Evolutionary conservation across 2,888 invertebrate genomes (phyloP).

Genomic region (Chalcosyrphus nemorum): DNA sequence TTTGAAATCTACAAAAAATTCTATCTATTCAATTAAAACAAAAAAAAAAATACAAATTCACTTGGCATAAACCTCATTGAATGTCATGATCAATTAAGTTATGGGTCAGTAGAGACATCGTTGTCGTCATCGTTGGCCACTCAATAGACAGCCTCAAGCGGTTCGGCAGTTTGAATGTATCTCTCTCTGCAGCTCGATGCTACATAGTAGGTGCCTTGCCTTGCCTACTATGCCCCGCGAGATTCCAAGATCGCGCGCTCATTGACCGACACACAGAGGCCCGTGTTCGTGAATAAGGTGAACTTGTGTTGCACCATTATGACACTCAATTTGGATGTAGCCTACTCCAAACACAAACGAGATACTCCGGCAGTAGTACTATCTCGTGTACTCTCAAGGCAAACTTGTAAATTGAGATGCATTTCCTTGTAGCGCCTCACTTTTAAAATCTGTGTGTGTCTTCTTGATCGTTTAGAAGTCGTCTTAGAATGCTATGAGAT

Average conservation of each 20-base stretch:
- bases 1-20: slow-evolving; percentile 48
- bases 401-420: slow-evolving; percentile 37
- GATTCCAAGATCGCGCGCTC: slow-evolving; percentile 46
- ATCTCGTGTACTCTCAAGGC: slow-evolving; percentile 44
- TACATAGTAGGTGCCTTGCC: slow-evolving; percentile 25
- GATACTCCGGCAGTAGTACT: neutral
- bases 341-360: slow-evolving; percentile 3
- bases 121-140: slow-evolving; percentile 26
- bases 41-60: slow-evolving; percentile 36
- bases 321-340: slow-evolving; percentile 52
- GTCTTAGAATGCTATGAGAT: neutral
- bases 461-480: neutral
- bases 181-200: neutral
- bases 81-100: slow-evolving; percentile 70
- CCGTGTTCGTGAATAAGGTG: slow-evolving; percentile 56
- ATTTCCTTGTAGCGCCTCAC: slow-evolving; percentile 36
- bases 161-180: neutral
- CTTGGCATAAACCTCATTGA: slow-evolving; percentile 59
- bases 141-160: neutral
- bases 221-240: slow-evolving; percentile 6
- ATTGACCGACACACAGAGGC: slow-evolving; percentile 47
- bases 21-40: slow-evolving; percentile 46
- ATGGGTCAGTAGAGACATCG: slow-evolving; percentile 52
- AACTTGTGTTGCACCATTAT: slow-evolving; percentile 63
- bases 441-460: neutral